These are phyloP conservation scores for Bugula neritina DNA, from an alignment of 2,888 invertebrate species.

Conservation along the genomic window DNA sequence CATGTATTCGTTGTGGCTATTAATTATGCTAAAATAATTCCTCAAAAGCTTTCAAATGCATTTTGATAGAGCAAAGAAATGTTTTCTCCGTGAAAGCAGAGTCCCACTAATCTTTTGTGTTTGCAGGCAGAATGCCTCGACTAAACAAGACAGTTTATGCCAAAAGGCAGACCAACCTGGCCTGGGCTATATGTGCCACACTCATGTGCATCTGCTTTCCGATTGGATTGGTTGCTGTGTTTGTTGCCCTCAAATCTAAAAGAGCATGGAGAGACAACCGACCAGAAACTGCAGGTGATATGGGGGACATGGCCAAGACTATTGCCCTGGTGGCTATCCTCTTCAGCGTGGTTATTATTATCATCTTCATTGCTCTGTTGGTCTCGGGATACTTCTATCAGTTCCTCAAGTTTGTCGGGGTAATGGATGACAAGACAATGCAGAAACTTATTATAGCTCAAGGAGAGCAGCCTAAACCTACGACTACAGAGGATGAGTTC, in stretches of 20 bases:
- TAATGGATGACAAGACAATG: not conserved
- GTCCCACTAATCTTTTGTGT: no score
- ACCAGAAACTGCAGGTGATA: constrained; percentile 17
- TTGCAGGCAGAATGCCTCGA: not conserved
- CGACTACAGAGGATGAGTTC: not conserved
- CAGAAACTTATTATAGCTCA: not conserved
- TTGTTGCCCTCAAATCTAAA: constrained; percentile 11
- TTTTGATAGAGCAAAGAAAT: no score
- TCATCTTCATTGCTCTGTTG: constrained; percentile 4
- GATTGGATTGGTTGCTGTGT: constrained; percentile 2
- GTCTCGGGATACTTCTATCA: constrained; percentile 20
- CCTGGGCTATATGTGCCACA: constrained; percentile 18
- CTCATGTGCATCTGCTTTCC: constrained; percentile 26
- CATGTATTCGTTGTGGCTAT: no score
- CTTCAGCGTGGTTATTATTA: not conserved
- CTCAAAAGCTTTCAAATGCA: no score
- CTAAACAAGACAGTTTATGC: constrained; percentile 10
- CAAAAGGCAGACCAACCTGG: constrained; percentile 18
- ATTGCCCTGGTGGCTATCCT: constrained; percentile 2
- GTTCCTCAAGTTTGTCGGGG: not conserved
- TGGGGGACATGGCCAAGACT: constrained; percentile 22
- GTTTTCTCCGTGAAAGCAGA: no score
- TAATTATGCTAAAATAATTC: no score
- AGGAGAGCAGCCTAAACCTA: not conserved
- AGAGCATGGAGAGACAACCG: constrained; percentile 19